Conservation (phyloP, 2,888 invertebrate species). For the Oscheius onirici region DNA sequence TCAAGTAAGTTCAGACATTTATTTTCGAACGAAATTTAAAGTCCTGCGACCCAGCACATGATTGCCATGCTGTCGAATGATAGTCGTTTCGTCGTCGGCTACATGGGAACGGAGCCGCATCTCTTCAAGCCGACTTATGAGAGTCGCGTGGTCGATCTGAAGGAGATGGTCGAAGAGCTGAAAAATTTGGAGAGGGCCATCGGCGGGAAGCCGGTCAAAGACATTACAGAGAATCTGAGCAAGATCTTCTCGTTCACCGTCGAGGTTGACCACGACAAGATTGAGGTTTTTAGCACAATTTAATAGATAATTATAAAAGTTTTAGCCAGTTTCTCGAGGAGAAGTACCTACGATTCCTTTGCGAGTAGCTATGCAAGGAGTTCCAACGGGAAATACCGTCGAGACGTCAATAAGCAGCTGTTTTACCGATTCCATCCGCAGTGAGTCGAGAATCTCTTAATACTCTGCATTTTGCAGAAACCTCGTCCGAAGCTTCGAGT, state of each 20-base stretch:
- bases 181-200: constrained; percentile 2
- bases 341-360: constrained; percentile 1
- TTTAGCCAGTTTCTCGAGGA: constrained; percentile 8
- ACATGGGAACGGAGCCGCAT: constrained; percentile 53
- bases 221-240: not conserved
- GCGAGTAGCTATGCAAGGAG: not conserved
- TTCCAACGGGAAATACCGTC: constrained; percentile 28
- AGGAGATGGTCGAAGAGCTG: constrained; percentile 11
- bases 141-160: constrained; percentile 13
- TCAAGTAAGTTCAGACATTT: constrained; percentile 26
- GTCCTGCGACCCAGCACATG: constrained; percentile 39
- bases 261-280: not conserved
- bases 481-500: too few relatives aligned
- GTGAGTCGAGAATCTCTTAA: not conserved
- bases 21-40: constrained; percentile 3
- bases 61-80: constrained; percentile 35
- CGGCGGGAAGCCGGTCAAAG: not conserved
- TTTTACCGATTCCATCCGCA: not conserved
- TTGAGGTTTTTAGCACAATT: too few relatives aligned
- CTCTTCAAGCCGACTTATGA: constrained; percentile 32
- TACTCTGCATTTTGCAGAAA: too few relatives aligned
- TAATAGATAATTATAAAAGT: too few relatives aligned
- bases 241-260: not conserved
- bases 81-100: constrained; percentile 45
- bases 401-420: not conserved